Evolutionary conservation across 2,888 invertebrate species (phyloP).

Genomic region (Dasysyrphus tricinctus): DNA sequence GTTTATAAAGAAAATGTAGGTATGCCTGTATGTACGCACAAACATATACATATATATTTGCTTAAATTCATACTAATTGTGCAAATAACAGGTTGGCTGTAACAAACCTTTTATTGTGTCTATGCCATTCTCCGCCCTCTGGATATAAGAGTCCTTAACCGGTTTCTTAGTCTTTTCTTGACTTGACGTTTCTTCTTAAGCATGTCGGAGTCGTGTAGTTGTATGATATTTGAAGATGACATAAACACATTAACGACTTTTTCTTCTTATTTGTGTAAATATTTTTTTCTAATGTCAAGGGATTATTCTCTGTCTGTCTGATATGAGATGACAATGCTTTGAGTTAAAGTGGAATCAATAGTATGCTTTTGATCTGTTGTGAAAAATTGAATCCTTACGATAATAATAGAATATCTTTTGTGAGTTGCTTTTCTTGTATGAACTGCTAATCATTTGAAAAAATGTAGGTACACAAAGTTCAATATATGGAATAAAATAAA

Average conservation of each 20-base stretch:
- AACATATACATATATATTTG: too few species aligned
- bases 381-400: not conserved
- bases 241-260: slow-evolving; percentile 30
- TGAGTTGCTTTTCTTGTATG: not conserved
- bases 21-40: not conserved
- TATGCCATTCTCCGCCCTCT: not conserved
- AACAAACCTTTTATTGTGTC: not conserved
- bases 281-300: slow-evolving; percentile 15
- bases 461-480: too few species aligned
- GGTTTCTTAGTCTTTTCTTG: not conserved
- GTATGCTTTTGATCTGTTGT: too few species aligned
- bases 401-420: not conserved
- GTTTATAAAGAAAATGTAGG: not conserved
- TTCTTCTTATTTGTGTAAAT: slow-evolving; percentile 7
- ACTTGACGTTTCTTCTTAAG: not conserved
- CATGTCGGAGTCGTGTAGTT: slow-evolving; percentile 13
- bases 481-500: too few species aligned
- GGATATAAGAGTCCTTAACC: slow-evolving; percentile 3
- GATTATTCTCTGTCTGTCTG: not conserved
- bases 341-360: slow-evolving; percentile 11
- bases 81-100: not conserved
- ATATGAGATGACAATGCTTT: not conserved
- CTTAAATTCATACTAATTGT: slow-evolving; percentile 1
- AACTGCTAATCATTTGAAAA: too few species aligned
- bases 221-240: slow-evolving; percentile 19